phyloP scores from a whole-genome alignment of 2,113 vertebrate genomes.

The Murina feae region DNA sequence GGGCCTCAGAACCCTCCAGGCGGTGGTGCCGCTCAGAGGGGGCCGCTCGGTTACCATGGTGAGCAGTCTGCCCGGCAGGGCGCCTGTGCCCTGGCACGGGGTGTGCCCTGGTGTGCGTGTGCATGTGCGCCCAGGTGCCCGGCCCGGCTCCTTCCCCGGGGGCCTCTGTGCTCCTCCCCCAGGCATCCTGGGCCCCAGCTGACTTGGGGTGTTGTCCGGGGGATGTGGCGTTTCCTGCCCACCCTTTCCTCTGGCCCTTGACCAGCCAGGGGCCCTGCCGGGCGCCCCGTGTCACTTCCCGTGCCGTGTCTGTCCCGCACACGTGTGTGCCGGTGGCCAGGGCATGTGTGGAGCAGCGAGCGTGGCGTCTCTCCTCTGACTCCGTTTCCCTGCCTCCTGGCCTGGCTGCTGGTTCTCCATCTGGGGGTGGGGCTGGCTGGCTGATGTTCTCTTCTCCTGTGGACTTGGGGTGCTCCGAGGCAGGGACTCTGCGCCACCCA shows the following conservation, averaged over 20 bases:
- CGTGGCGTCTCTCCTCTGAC: background rate
- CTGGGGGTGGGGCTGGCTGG: background rate
- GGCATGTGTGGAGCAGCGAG: background rate
- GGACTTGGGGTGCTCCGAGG: background rate
- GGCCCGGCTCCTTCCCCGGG: background rate
- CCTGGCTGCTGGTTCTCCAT: background rate
- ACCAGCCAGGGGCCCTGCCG: fast-evolving
- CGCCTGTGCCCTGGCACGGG: background rate
- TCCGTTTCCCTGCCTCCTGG: background rate
- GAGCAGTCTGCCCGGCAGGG: conserved; percentile 56
- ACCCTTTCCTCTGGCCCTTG: background rate
- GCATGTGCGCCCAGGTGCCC: background rate
- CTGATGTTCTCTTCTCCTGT: background rate
- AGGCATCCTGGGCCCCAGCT: background rate
- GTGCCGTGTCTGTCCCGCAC: background rate
- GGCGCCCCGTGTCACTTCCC: background rate
- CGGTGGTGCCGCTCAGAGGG: conserved; percentile 26
- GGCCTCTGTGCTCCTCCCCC: background rate
- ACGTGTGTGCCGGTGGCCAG: background rate
- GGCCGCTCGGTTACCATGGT: conserved; percentile 72
- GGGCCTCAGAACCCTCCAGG: conserved; percentile 33
- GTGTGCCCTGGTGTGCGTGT: background rate
- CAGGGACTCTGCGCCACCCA: background rate
- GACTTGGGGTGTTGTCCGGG: background rate
- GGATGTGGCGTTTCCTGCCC: background rate